Percentiles rank a stretch among this genome's conserved stretches.
These are phyloP conservation scores for Machimus rusticus DNA, from an alignment of 2,888 invertebrate genomes.

Conservation along the genomic window DNA sequence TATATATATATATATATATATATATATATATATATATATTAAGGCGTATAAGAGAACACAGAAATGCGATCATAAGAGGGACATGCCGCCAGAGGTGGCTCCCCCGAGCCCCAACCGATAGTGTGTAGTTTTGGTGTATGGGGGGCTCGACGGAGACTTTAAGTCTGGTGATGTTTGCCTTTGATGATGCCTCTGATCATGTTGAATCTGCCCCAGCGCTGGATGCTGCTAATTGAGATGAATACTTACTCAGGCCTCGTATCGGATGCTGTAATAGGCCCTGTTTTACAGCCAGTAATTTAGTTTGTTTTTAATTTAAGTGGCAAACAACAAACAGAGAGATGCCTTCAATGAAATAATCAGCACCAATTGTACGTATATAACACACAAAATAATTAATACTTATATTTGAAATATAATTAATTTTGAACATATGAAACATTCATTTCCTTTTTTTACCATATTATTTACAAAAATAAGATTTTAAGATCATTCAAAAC, in stretches of 20 bases:
- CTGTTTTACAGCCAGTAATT: constrained; percentile 9
- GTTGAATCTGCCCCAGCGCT: not conserved
- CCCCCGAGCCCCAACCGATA: not conserved
- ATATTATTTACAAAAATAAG: too few relatives aligned
- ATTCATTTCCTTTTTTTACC: too few relatives aligned
- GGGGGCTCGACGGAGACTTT: not conserved
- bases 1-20: too few relatives aligned
- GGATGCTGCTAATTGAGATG: constrained; percentile 18
- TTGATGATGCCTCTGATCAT: not conserved
- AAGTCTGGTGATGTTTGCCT: not conserved
- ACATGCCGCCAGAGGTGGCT: too few relatives aligned
- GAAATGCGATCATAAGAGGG: not conserved
- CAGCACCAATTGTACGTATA: too few relatives aligned
- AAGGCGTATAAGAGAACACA: not conserved
- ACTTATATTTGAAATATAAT: too few relatives aligned
- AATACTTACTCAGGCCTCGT: not conserved
- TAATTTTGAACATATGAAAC: too few relatives aligned
- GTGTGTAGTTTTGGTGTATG: not conserved
- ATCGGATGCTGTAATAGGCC: constrained; percentile 29
- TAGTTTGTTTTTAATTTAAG: not conserved
- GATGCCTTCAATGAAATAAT: too few relatives aligned
- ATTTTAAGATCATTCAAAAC: too few relatives aligned
- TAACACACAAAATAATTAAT: too few relatives aligned
- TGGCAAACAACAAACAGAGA: not conserved
- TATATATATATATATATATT: not conserved